A percentile compares a stretch with the other conserved stretches of the same genome.
Evolutionary conservation across 2,113 vertebrate genomes (phyloP).

Genomic region (Brachypteracias leptosomus): DNA sequence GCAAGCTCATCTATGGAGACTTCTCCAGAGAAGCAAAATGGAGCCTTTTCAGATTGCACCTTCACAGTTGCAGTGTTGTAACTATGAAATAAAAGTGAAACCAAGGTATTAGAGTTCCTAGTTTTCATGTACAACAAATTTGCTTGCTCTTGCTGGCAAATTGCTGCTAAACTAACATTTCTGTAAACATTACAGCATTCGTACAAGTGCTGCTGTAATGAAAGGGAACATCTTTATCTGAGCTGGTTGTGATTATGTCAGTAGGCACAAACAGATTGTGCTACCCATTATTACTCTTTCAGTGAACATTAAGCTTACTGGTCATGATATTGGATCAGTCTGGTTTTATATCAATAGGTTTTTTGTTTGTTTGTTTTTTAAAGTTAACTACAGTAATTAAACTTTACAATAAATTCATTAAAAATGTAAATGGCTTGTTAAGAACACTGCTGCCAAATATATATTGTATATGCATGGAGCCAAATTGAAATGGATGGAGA

Average conservation of each 20-base stretch:
- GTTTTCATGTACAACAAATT: background rate
- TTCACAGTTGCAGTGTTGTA: background rate
- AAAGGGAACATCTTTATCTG: background rate
- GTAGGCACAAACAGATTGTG: background rate
- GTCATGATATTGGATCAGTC: background rate
- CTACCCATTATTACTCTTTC: background rate
- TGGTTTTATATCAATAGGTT: background rate
- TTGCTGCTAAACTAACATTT: background rate
- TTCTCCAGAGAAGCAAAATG: background rate
- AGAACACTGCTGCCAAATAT: background rate
- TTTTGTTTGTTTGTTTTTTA: background rate
- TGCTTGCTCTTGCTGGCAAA: background rate
- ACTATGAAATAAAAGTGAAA: slow-evolving; percentile 34
- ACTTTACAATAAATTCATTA: background rate
- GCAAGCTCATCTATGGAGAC: background rate
- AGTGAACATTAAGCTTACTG: background rate
- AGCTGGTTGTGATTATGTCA: background rate
- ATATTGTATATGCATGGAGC: background rate
- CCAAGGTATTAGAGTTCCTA: background rate
- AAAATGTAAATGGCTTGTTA: background rate
- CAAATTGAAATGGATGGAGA: background rate
- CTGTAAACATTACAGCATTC: background rate
- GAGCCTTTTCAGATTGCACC: background rate
- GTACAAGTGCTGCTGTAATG: background rate
- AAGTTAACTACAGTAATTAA: background rate